A percentile compares a stretch with the other conserved stretches of the same genome.
Conservation (phyloP, 2,797 vertebrate genomes). For the Steatocranus sp. region DNA sequence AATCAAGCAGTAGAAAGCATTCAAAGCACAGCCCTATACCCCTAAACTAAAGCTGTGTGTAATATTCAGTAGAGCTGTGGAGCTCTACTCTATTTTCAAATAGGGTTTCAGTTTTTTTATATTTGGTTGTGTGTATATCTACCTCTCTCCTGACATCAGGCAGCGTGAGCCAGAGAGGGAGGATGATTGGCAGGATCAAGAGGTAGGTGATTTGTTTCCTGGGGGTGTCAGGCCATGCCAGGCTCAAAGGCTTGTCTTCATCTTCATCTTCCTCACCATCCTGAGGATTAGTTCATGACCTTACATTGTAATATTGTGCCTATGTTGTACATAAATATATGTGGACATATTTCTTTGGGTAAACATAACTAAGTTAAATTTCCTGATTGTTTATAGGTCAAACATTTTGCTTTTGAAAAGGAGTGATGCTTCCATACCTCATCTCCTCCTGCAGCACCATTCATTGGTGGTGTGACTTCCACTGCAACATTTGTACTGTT, state of each 20-base stretch:
- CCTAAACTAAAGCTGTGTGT: not conserved
- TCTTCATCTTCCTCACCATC: constrained; percentile 72
- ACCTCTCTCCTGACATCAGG: constrained; percentile 94
- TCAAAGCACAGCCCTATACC: not conserved
- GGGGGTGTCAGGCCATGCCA: constrained; percentile 87
- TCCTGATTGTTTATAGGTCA: not conserved
- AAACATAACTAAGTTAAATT: not conserved
- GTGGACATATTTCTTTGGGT: not conserved
- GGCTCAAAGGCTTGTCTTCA: constrained; percentile 89
- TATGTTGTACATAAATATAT: not conserved
- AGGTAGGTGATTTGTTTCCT: constrained; percentile 88
- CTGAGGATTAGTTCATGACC: constrained; percentile 12
- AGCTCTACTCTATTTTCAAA: not conserved
- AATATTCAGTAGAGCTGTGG: not conserved
- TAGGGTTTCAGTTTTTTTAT: not conserved
- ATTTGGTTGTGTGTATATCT: constrained; percentile 20
- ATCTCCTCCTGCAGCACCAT: constrained; percentile 69
- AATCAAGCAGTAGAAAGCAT: not conserved
- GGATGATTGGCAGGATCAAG: constrained; percentile 86
- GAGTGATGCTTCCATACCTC: not conserved
- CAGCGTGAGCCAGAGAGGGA: constrained; percentile 89
- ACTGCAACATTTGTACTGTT: constrained; percentile 87
- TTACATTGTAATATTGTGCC: not conserved
- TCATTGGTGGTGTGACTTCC: constrained; percentile 89
- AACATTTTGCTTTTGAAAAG: not conserved